Conservation (phyloP, 2,888 invertebrate genomes). For the Limenitis camilla region DNA sequence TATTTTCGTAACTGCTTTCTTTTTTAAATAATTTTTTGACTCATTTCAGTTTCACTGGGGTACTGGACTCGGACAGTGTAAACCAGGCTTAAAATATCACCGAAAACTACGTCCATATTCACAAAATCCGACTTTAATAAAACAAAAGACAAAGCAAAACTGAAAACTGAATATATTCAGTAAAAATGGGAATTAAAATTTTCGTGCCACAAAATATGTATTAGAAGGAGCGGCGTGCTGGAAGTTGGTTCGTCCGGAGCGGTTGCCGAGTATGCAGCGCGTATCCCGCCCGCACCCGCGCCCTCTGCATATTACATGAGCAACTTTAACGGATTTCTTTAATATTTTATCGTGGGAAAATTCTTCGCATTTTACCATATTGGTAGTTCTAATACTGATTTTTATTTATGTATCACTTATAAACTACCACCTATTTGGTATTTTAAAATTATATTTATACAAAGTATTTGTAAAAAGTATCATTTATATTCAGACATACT, state of each 20-base stretch:
- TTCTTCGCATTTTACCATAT: conserved; percentile 24
- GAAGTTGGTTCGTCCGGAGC: conserved; percentile 43
- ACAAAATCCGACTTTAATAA: background rate
- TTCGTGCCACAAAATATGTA: conserved; percentile 30
- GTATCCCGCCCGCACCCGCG: conserved; percentile 45
- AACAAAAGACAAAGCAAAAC: background rate
- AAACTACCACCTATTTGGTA: background rate
- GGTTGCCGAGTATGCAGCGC: conserved; percentile 55
- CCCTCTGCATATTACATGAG: conserved; percentile 66
- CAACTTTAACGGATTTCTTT: conserved; percentile 62
- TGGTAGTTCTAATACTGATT: conserved; percentile 4
- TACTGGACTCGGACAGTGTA: too few relatives aligned
- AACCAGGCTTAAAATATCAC: too few relatives aligned
- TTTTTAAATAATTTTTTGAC: too few relatives aligned
- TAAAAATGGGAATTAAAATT: conserved; percentile 19
- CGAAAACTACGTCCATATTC: background rate
- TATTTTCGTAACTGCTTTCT: too few relatives aligned
- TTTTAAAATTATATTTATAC: background rate
- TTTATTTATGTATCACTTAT: background rate
- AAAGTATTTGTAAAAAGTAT: background rate
- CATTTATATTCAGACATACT: conserved; percentile 2
- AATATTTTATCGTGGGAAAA: conserved; percentile 60
- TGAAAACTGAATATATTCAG: conserved; percentile 9
- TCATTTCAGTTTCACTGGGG: too few relatives aligned
- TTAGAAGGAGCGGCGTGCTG: conserved; percentile 33